phyloP scores from a whole-genome alignment of 2,888 invertebrate species.

The Lymantria monacha region DNA sequence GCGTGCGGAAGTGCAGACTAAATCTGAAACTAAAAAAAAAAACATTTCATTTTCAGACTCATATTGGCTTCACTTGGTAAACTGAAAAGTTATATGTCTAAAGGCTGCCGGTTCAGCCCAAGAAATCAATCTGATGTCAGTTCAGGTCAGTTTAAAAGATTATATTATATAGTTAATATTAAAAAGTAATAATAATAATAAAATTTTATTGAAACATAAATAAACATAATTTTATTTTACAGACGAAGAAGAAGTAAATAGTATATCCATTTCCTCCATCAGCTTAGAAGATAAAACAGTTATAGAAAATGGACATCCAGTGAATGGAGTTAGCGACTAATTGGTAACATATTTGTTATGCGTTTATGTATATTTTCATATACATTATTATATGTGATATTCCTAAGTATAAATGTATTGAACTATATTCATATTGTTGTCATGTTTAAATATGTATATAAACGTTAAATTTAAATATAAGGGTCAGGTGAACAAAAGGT shows the following conservation, averaged over 20 bases:
- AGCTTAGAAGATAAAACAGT: conserved; percentile 65
- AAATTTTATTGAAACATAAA: background rate
- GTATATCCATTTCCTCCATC: conserved; percentile 59
- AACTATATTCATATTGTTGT: background rate
- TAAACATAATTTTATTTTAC: conserved; percentile 7
- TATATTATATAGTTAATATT: background rate
- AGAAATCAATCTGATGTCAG: conserved; percentile 89
- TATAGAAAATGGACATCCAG: conserved; percentile 58
- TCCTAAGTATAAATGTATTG: background rate
- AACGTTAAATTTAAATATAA: too few species aligned
- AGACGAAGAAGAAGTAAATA: conserved; percentile 50
- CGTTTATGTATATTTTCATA: background rate
- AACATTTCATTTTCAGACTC: conserved; percentile 69
- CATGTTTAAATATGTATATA: too few species aligned
- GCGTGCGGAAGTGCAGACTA: too few species aligned
- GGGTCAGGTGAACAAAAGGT: too few species aligned
- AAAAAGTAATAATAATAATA: background rate
- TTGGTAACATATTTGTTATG: conserved; percentile 2
- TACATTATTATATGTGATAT: background rate
- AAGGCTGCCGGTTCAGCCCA: conserved; percentile 89
- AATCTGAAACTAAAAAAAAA: background rate
- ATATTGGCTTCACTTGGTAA: conserved; percentile 94
- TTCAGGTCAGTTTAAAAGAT: conserved; percentile 67
- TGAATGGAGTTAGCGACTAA: conserved; percentile 48
- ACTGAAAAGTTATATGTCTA: conserved; percentile 86